phyloP scores from a whole-genome alignment of 2,113 vertebrate genomes.

The Chaetorhynchus papuensis region DNA sequence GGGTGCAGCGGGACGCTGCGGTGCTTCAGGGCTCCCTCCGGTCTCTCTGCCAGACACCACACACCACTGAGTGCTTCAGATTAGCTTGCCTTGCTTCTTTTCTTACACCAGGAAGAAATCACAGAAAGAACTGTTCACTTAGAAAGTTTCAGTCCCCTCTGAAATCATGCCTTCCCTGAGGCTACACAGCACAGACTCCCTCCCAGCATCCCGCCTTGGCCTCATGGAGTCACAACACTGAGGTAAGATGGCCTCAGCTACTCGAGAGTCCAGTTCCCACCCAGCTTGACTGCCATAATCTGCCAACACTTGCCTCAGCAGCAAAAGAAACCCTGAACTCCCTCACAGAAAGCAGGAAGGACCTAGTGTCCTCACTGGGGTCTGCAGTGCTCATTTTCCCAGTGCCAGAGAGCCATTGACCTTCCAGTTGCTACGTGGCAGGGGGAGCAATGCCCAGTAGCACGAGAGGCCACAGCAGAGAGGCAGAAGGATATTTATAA shows the following conservation, averaged over 20 bases:
- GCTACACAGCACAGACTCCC: not conserved
- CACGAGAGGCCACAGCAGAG: not conserved
- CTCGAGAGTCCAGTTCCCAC: accelerated
- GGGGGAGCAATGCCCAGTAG: not conserved
- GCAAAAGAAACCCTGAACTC: not conserved
- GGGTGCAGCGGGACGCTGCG: accelerated
- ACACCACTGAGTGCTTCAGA: not conserved
- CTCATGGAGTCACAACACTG: not conserved
- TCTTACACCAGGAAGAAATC: not conserved
- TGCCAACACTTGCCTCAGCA: not conserved
- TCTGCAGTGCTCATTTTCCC: not conserved
- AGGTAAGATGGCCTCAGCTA: not conserved
- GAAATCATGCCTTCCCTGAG: not conserved
- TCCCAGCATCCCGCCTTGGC: accelerated
- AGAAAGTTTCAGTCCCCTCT: not conserved
- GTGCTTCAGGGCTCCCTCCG: not conserved
- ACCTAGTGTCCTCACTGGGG: not conserved
- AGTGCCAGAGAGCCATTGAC: not conserved
- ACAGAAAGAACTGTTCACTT: accelerated
- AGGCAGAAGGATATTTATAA: not conserved
- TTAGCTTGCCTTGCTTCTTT: not conserved
- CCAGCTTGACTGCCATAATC: accelerated
- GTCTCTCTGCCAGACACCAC: not conserved
- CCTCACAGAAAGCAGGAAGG: not conserved
- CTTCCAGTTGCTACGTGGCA: not conserved